Evolutionary conservation across 1,140 invertebrate genomes (phyloP).

Genomic region (Drosophila orena): DNA sequence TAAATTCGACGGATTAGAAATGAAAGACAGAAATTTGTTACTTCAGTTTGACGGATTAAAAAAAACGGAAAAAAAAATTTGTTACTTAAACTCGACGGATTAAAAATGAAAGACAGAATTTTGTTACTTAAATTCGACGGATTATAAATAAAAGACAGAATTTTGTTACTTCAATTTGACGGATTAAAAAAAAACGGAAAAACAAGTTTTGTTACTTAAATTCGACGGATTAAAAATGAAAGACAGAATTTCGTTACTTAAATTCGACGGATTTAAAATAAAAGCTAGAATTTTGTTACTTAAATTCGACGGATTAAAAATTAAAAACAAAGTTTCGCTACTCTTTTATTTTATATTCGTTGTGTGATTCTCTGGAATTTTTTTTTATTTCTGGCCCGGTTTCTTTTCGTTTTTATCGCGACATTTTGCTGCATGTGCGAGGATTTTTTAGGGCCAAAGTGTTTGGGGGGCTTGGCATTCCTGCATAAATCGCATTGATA

Average conservation of each 20-base stretch:
- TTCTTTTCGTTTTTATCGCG: conserved; percentile 39
- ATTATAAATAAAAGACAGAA: too few relatives aligned
- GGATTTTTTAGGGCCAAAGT: neutral
- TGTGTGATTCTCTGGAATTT: neutral
- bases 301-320: neutral
- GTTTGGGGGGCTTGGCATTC: conserved; percentile 39
- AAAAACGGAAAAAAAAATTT: too few relatives aligned
- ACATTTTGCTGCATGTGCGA: conserved; percentile 38
- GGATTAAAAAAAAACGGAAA: neutral
- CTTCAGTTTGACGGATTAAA: too few relatives aligned
- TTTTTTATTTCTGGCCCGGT: neutral
- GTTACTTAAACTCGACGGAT: neutral
- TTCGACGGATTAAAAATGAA: too few relatives aligned
- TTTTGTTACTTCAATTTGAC: too few relatives aligned
- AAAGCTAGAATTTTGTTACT: neutral
- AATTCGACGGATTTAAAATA: neutral
- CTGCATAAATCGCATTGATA: conserved; percentile 81
- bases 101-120: neutral
- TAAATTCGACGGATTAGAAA: neutral
- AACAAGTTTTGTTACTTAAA: neutral
- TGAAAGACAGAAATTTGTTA: neutral
- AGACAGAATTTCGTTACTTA: too few relatives aligned
- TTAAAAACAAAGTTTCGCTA: neutral
- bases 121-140: neutral
- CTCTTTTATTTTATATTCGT: neutral